phyloP scores from a whole-genome alignment of 2,888 invertebrate genomes.

The Drosophila greeni region DNA sequence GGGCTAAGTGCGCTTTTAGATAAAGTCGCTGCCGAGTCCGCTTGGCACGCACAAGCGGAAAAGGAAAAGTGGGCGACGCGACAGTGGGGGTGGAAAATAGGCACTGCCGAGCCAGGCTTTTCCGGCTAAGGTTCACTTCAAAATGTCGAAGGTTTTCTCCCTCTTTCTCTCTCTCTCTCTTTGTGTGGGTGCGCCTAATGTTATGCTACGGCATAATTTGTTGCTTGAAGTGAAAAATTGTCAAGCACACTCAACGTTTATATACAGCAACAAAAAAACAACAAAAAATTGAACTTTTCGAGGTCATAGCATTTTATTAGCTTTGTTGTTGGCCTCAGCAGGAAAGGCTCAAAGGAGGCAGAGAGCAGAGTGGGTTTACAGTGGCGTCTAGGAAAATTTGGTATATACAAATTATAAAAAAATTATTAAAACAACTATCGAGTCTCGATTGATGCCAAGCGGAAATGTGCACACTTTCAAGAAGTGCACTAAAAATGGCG shows the following conservation, averaged over 20 bases:
- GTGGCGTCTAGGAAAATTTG: background rate
- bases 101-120: constrained; percentile 6
- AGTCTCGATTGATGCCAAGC: constrained; percentile 75
- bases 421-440: background rate
- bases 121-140: constrained; percentile 49
- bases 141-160: constrained; percentile 39
- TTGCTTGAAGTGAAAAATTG: constrained; percentile 74
- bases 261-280: constrained; percentile 53
- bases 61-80: constrained; percentile 19
- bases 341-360: background rate
- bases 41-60: constrained; percentile 63
- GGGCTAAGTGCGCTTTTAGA: constrained; percentile 73
- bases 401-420: background rate
- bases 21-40: constrained; percentile 67
- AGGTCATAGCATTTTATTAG: constrained; percentile 71
- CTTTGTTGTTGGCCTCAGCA: constrained; percentile 50
- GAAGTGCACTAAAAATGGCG: constrained; percentile 74
- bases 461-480: constrained; percentile 75
- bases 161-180: background rate
- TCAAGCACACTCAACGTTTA: constrained; percentile 70
- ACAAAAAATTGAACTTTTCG: constrained; percentile 68
- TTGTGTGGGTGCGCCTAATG: constrained; percentile 61
- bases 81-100: background rate
- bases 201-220: constrained; percentile 72
- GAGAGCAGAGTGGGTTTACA: background rate